Evolutionary conservation across 2,797 vertebrate genomes (phyloP).

Genomic region (Microcaecilia unicolor): DNA sequence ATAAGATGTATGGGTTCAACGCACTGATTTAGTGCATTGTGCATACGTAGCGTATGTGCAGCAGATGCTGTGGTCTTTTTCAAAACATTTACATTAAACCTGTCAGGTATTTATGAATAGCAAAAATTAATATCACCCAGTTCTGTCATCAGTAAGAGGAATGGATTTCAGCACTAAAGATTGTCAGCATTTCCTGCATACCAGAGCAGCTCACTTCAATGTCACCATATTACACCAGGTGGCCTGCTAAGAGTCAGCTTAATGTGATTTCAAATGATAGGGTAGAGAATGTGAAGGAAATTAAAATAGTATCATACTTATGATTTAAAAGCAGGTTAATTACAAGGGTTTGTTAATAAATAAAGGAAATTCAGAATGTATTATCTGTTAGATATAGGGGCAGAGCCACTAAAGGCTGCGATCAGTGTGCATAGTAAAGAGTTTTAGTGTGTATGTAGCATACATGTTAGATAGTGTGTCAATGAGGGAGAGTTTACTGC

Average conservation of each 20-base stretch:
- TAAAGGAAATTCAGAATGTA: slow-evolving; percentile 60
- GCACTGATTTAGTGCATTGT: slow-evolving; percentile 35
- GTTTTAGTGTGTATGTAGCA: no score
- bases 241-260: slow-evolving; percentile 70
- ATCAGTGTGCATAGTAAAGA: no score
- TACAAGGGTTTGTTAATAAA: slow-evolving; percentile 74
- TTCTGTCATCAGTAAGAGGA: slow-evolving; percentile 59
- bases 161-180: slow-evolving; percentile 55
- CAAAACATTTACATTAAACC: slow-evolving; percentile 68
- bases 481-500: no score
- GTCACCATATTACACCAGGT: slow-evolving; percentile 69
- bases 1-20: slow-evolving; percentile 35
- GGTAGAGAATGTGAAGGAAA: slow-evolving; percentile 66
- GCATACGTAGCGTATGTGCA: slow-evolving; percentile 57
- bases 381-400: slow-evolving; percentile 60
- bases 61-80: no score
- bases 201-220: slow-evolving; percentile 61
- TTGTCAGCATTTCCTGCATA: slow-evolving; percentile 56
- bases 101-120: slow-evolving; percentile 70
- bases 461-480: no score
- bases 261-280: slow-evolving; percentile 77
- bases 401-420: no score
- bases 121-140: slow-evolving; percentile 65
- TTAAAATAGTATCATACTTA: slow-evolving; percentile 78
- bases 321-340: slow-evolving; percentile 76